Conservation (phyloP, 2,888 invertebrate species). For the Antheraea assamensis region DNA sequence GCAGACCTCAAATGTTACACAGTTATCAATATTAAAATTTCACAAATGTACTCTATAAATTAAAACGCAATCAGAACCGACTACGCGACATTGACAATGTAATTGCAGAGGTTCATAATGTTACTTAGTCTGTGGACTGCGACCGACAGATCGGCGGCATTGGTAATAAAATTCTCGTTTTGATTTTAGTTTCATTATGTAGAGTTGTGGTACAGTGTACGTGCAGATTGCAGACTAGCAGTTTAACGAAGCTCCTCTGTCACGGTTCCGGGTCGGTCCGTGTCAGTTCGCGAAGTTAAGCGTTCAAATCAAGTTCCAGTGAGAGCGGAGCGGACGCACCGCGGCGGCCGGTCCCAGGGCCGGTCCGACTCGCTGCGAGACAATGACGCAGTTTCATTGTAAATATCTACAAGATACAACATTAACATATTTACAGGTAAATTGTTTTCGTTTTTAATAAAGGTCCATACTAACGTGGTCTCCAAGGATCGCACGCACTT, state of each 20-base stretch:
- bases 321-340: not conserved
- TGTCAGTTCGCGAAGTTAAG: too few relatives aligned
- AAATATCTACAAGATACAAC: not conserved
- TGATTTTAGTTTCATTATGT: not conserved
- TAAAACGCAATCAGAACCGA: not conserved
- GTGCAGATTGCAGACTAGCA: not conserved
- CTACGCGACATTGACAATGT: not conserved
- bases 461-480: too few relatives aligned
- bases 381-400: not conserved
- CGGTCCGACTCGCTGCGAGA: not conserved
- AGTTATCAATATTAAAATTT: not conserved
- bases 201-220: not conserved
- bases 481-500: not conserved
- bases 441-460: not conserved
- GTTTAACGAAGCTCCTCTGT: not conserved
- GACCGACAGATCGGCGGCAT: not conserved
- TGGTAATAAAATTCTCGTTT: not conserved
- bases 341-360: not conserved
- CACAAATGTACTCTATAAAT: not conserved
- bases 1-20: not conserved
- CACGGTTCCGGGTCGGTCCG: too few relatives aligned
- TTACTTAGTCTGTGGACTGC: not conserved
- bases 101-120: not conserved
- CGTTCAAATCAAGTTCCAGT: not conserved
- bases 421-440: not conserved